Evolutionary conservation across 2,797 vertebrate species (phyloP).

Genomic region (Xenentodon cancila): DNA sequence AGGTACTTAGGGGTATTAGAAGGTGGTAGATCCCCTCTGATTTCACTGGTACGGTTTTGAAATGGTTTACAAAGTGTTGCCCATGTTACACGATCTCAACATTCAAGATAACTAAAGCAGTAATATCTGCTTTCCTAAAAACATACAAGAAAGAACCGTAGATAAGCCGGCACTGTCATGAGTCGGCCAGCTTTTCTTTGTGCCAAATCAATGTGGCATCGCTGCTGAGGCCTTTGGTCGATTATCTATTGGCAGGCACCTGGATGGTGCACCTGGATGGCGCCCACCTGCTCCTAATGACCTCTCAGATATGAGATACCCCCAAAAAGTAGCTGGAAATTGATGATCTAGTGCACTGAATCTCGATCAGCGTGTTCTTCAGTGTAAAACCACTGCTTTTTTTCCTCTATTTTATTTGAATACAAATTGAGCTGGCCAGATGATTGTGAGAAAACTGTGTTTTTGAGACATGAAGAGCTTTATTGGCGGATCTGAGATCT

Average conservation of each 20-base stretch:
- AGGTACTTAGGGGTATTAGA: constrained; percentile 32
- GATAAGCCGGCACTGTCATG: constrained; percentile 46
- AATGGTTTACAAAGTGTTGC: constrained; percentile 22
- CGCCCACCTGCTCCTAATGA: constrained; percentile 75
- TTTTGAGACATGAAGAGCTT: constrained; percentile 39
- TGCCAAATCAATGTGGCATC: constrained; percentile 76
- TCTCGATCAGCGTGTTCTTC: constrained; percentile 44
- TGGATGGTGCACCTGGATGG: no score
- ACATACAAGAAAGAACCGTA: constrained; percentile 38
- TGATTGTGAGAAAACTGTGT: constrained; percentile 39
- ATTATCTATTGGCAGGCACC: constrained; percentile 78
- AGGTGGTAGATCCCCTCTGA: constrained; percentile 13
- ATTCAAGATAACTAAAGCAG: constrained; percentile 15
- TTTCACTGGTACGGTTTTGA: constrained; percentile 31
- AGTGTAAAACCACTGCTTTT: constrained; percentile 20
- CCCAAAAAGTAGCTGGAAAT: constrained; percentile 63
- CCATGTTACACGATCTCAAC: constrained; percentile 24
- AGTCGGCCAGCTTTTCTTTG: constrained; percentile 48
- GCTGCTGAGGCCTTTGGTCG: constrained; percentile 69
- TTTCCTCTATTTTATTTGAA: constrained; percentile 34
- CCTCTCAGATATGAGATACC: constrained; percentile 55
- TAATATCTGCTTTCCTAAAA: constrained; percentile 25
- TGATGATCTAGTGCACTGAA: constrained; percentile 46
- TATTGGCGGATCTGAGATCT: constrained; percentile 47
- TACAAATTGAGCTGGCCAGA: constrained; percentile 16